Base-by-base conservation (phyloP, 2,113 vertebrate species). In the Dicaeum eximium region DNA sequence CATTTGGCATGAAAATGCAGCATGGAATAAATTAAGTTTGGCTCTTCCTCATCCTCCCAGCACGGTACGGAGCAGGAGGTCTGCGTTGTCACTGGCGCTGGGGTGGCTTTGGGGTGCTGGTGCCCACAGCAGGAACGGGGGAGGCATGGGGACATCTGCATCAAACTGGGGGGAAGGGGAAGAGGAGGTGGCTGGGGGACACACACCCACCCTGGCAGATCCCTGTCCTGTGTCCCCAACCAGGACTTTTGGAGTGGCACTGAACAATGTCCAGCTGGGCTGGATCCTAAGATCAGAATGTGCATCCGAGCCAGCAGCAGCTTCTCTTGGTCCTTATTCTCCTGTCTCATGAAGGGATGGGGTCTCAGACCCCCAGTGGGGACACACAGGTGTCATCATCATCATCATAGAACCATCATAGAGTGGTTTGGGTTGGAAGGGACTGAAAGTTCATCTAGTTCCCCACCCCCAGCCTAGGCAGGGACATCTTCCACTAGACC, bases 61-160 rank as follows among this genome's bases (percentile, higher is more conserved):
- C 23, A 33, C 2, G 0, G 53, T 28, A 10, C 0, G 0, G 69
- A 61, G 86, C 45, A 30, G 61, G 73, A 62, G 70, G 61, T 40
- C 44, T 1, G 13, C 0, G 0, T 2, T 57, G 48, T 60, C 48
- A 62, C 47, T 0, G 0, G 21, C 0, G 0, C 25, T 30, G 53
- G 4, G n/a, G 57, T 42, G 79, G 70, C n/a, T 88, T 44, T 15
- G 30, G 51, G 61, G 27, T 30, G 47, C 44, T 48, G 69, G 11
- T 33, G 54, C 4, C 2, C 38, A 28, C 10, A 10, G 71, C 37
- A 24, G 47, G 38, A 15, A 16, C 13, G 0, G 3, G 20, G 25
- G 71, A n/a, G n/a, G 9, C 15, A 1, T 5, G 6, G 47, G 25
- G 13, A 14, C n/a, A 33, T 3, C 48, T n/a, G 24, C 45, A 27